Percentiles rank a stretch among this genome's conserved stretches.
phyloP scores from a whole-genome alignment of 64 coral and sea anemone species.

The Cladopsammia gracilis region DNA sequence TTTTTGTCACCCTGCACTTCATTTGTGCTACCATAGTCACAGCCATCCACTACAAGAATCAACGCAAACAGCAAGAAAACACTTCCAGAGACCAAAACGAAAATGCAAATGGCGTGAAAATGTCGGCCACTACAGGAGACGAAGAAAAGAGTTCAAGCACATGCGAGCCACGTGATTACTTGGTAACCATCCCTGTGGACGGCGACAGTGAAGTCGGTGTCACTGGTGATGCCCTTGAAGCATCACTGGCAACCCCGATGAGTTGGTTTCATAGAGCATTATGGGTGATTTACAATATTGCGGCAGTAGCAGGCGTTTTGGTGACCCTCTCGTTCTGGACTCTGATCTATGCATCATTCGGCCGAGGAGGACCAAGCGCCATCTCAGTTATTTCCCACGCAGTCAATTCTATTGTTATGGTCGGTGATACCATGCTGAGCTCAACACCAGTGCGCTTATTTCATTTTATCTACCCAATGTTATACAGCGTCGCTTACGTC shows the following conservation, averaged over 20 bases:
- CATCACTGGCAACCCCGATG: background rate
- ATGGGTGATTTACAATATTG: conserved; percentile 61
- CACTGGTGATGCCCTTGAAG: background rate
- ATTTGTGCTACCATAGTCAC: conserved; percentile 31
- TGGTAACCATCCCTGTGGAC: background rate
- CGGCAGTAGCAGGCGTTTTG: conserved; percentile 24
- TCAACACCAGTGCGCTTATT: conserved; percentile 45
- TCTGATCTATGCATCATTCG: background rate
- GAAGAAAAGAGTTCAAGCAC: background rate
- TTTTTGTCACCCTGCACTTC: conserved; percentile 34
- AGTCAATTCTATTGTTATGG: conserved; percentile 7
- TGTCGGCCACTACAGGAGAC: background rate
- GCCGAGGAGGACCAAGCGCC: background rate
- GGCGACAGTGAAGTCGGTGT: background rate
- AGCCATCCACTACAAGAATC: conserved; percentile 22
- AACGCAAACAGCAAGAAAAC: background rate
- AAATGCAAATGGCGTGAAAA: background rate
- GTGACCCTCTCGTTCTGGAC: conserved; percentile 19
- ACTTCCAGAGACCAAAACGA: background rate
- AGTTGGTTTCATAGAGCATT: conserved; percentile 26
- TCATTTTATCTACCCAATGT: conserved; percentile 46
- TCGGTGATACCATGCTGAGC: conserved; percentile 42
- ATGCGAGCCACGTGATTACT: background rate
- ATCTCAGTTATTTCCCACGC: conserved; percentile 26
- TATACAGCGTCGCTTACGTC: conserved; percentile 34